These are phyloP conservation scores for Limanda limanda DNA, from an alignment of 2,113 vertebrate genomes.

Conservation along the genomic window DNA sequence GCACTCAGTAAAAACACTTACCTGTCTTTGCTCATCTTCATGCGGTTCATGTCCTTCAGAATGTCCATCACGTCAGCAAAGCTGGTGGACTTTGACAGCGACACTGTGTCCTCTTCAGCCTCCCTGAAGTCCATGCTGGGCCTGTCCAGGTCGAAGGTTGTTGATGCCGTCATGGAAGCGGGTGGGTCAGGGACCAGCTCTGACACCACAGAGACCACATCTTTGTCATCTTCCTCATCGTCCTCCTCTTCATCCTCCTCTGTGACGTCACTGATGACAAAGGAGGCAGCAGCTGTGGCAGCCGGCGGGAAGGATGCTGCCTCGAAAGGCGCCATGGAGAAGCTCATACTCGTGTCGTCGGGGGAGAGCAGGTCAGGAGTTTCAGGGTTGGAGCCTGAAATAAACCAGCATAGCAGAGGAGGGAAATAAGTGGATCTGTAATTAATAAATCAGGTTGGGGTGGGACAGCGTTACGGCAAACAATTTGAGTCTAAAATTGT, in stretches of 20 bases:
- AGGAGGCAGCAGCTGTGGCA: slow-evolving; percentile 84
- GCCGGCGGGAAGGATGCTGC: slow-evolving; percentile 87
- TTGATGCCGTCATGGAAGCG: slow-evolving; percentile 88
- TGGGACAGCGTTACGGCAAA: neutral
- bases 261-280: slow-evolving; percentile 97
- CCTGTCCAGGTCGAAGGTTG: slow-evolving; percentile 89
- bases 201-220: slow-evolving; percentile 85
- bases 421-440: neutral
- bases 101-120: slow-evolving; percentile 91
- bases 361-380: slow-evolving; percentile 95
- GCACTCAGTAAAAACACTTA: slow-evolving; percentile 54
- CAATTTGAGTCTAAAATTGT: neutral
- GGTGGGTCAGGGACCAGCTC: slow-evolving; percentile 88
- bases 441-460: neutral
- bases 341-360: slow-evolving; percentile 92
- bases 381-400: slow-evolving; percentile 89
- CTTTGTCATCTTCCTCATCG: slow-evolving; percentile 83
- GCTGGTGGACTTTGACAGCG: slow-evolving; percentile 97
- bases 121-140: slow-evolving; percentile 90
- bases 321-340: slow-evolving; percentile 94
- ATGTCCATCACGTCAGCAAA: slow-evolving; percentile 99
- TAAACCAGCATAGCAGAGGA: slow-evolving; percentile 17
- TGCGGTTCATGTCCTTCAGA: slow-evolving; percentile 96
- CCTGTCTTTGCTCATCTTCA: slow-evolving; percentile 97
- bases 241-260: slow-evolving; percentile 90